Percentiles rank a stretch among this genome's conserved stretches.
Evolutionary conservation across 2,888 invertebrate genomes (phyloP).

Genomic region (Andrena hattorfiana): DNA sequence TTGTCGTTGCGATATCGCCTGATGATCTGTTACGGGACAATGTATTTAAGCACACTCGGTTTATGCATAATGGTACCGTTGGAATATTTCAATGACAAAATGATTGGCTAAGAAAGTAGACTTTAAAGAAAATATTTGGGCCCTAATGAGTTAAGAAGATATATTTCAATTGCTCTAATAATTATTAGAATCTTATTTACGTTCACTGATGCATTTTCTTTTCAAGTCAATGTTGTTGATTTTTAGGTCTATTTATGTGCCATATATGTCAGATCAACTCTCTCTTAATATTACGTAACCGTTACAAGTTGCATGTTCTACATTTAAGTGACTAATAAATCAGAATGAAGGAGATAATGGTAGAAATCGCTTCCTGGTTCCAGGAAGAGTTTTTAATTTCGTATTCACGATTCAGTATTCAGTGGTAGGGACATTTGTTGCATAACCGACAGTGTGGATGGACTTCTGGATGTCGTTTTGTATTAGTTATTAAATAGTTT

Average conservation of each 20-base stretch:
- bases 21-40: conserved; percentile 71
- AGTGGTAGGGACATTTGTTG: too few relatives aligned
- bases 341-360: neutral
- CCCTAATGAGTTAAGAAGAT: too few relatives aligned
- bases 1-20: conserved; percentile 91
- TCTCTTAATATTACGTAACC: conserved; percentile 35
- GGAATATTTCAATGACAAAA: too few relatives aligned
- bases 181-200: neutral
- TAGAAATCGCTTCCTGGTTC: neutral
- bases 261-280: neutral
- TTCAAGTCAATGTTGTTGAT: neutral
- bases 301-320: conserved; percentile 1
- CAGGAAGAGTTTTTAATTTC: neutral
- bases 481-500: too few relatives aligned
- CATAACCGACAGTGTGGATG: too few relatives aligned
- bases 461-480: too few relatives aligned
- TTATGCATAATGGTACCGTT: too few relatives aligned
- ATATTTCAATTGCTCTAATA: neutral
- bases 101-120: too few relatives aligned
- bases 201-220: neutral
- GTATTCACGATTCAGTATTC: neutral
- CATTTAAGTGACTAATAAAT: neutral
- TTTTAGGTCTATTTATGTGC: neutral
- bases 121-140: too few relatives aligned
- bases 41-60: neutral